These are phyloP conservation scores for Parauchenoglanis punctatus DNA, from an alignment of 2,797 vertebrate species.

Conservation along the genomic window DNA sequence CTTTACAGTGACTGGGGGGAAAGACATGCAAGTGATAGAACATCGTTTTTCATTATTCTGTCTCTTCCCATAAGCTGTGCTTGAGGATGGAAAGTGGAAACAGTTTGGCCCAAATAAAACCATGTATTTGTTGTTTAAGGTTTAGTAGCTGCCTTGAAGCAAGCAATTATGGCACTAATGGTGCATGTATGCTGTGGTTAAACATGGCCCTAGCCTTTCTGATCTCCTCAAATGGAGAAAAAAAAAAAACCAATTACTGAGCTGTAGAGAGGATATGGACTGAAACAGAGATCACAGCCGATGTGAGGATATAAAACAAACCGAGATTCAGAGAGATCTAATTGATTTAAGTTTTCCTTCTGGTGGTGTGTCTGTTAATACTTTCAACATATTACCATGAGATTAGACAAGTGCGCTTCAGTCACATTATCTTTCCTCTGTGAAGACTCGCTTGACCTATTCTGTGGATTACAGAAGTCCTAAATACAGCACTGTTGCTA, in stretches of 20 bases:
- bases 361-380: slow-evolving; percentile 50
- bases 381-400: slow-evolving; percentile 57
- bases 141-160: background rate
- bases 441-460: slow-evolving; percentile 66
- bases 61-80: background rate
- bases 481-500: slow-evolving; percentile 78
- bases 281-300: background rate
- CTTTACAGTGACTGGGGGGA: background rate
- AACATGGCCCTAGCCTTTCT: background rate
- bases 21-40: slow-evolving; percentile 15
- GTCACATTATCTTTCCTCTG: slow-evolving; percentile 54
- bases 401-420: slow-evolving; percentile 55
- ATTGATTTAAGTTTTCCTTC: slow-evolving; percentile 21
- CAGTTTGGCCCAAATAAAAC: background rate
- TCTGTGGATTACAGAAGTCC: slow-evolving; percentile 64
- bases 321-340: background rate
- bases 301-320: background rate
- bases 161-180: background rate
- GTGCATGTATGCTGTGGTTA: background rate
- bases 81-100: background rate
- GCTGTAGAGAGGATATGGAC: background rate
- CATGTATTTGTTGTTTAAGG: background rate
- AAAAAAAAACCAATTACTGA: background rate
- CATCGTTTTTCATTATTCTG: slow-evolving; percentile 15
- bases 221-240: background rate